Evolutionary conservation across 2,797 vertebrate genomes (phyloP).

Genomic region (Bucorvus abyssinicus): DNA sequence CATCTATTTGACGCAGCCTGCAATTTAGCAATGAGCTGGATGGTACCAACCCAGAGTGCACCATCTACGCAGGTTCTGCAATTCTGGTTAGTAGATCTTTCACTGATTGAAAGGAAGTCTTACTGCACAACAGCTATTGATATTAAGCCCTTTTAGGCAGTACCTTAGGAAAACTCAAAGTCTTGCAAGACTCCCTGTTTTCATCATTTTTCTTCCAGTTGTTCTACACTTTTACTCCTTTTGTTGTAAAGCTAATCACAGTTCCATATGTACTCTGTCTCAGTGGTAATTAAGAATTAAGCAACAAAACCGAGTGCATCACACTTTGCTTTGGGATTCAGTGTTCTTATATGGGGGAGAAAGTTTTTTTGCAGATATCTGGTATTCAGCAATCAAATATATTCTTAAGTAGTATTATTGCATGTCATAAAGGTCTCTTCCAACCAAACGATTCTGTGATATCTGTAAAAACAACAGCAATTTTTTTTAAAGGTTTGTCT

Average conservation of each 20-base stretch:
- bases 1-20: neutral
- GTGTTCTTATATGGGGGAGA: neutral
- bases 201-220: neutral
- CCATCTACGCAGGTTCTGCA: neutral
- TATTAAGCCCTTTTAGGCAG: neutral
- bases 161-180: neutral
- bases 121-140: neutral
- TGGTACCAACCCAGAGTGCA: neutral
- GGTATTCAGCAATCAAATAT: neutral
- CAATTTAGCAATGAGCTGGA: neutral
- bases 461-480: neutral
- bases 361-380: neutral
- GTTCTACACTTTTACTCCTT: neutral
- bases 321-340: neutral
- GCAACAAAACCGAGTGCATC: neutral
- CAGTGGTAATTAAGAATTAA: constrained; percentile 36
- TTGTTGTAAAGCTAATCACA: constrained; percentile 1
- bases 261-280: neutral
- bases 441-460: neutral
- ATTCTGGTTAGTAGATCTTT: neutral
- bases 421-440: no score
- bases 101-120: neutral
- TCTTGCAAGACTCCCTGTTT: neutral
- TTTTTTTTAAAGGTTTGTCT: neutral
- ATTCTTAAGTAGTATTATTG: neutral